Base-by-base conservation (phyloP, 1,140 invertebrate genomes). In the Nephotettix cincticeps region DNA sequence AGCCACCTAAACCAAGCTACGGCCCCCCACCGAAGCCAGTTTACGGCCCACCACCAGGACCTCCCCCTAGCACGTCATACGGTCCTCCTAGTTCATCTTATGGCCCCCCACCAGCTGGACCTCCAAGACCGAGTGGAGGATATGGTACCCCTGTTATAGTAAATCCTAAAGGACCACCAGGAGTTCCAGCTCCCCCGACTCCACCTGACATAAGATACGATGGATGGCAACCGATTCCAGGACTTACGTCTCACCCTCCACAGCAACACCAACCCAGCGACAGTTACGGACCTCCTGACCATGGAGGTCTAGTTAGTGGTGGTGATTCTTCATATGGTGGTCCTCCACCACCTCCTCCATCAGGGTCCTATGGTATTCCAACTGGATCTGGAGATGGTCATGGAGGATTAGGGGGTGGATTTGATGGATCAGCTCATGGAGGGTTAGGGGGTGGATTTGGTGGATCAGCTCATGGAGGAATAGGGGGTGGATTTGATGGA, bases 211-310 rank as follows among this genome's bases (percentile, higher is more conserved):
- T 91, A 6, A 85, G 89, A 69, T 93, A 93, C 76, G 92, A 93
- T 73, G 92, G 92, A 30, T 93, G 91, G 91, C 91, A 91, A 76
- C 91, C 91, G 17, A 93, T 93, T 51, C 87, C 90, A 30, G 90
- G 90, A 36, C 80, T 85, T 23, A 76, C 84, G 13, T 17, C 30
- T 43, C 30, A 61, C 21, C 56, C 56, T 17, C 58, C 32, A 21
- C 79, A 79, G 66, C 78, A 70, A 76, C 81, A 70, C 69, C 17
- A 77, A 77, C 6, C 77, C 73, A 54, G 74, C 32, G 73, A 1
- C 75, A 81, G 68, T 78, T 83, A 76, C 58, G 77, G 75, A 71
- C 71, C 69, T 30, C 74, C 73, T 28, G 65, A 27, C 43, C 4
- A 36, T 36, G 47, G 47, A 9, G 47, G 45, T 23, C 36, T 75